Conservation (phyloP, 2,888 invertebrate genomes). For the Aporophyla lueneburgensis region DNA sequence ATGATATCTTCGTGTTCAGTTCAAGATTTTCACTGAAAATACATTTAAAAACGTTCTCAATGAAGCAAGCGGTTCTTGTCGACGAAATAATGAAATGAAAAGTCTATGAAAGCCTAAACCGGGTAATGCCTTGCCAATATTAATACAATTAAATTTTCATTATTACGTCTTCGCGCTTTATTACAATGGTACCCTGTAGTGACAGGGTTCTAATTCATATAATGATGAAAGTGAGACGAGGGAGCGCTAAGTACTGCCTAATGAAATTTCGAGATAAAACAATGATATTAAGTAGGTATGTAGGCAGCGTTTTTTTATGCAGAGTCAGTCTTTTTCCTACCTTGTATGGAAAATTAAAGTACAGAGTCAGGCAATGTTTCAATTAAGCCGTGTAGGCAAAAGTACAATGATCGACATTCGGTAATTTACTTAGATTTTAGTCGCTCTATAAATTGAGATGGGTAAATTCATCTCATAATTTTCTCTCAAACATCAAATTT, state of each 20-base stretch:
- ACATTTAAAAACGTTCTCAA: conserved; percentile 18
- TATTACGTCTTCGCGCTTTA: conserved; percentile 40
- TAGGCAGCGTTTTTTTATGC: background rate
- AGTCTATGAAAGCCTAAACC: conserved; percentile 14
- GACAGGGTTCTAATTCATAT: conserved; percentile 46
- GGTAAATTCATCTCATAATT: background rate
- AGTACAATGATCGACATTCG: background rate
- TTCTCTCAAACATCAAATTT: background rate
- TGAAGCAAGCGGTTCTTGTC: conserved; percentile 1
- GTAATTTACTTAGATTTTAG: background rate
- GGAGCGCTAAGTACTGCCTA: conserved; percentile 17
- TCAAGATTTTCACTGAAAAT: conserved; percentile 34
- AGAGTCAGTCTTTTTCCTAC: background rate
- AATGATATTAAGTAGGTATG: conserved; percentile 8
- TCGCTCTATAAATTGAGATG: background rate
- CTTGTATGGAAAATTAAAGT: conserved; percentile 1
- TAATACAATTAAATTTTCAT: conserved; percentile 46
- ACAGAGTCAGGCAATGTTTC: background rate
- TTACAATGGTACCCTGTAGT: conserved; percentile 49
- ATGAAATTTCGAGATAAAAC: conserved; percentile 30
- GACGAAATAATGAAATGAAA: conserved; percentile 30
- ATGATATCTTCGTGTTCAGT: conserved; percentile 28
- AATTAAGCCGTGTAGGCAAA: background rate
- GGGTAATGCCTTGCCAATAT: conserved; percentile 32
- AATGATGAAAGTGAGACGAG: conserved; percentile 36